These are phyloP conservation scores for Microcebus ravelobensis DNA, from an alignment of 2,113 vertebrate genomes.

Conservation along the genomic window DNA sequence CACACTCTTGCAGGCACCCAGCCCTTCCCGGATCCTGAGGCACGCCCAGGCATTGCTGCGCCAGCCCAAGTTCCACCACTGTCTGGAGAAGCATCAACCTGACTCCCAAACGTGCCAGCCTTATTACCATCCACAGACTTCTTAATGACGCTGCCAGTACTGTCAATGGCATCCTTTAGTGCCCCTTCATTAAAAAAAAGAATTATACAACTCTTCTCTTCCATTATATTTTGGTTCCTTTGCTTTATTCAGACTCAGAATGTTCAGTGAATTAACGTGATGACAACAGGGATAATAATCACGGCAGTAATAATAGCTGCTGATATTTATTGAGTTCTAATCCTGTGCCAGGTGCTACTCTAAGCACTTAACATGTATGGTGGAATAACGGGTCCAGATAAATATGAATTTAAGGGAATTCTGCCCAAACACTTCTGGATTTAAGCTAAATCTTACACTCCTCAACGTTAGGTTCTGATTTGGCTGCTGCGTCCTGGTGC, in stretches of 20 bases:
- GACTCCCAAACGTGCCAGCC: slow-evolving; percentile 75
- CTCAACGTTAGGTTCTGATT: not conserved
- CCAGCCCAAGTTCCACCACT: slow-evolving; percentile 55
- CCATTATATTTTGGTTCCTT: not conserved
- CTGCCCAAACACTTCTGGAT: not conserved
- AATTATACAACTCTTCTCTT: not conserved
- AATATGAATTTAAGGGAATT: not conserved
- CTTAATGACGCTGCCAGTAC: slow-evolving; percentile 73
- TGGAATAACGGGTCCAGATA: not conserved
- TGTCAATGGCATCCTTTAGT: slow-evolving; percentile 67
- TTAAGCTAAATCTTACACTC: too few relatives aligned
- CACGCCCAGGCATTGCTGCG: not conserved
- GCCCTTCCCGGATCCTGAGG: not conserved
- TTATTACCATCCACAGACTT: slow-evolving; percentile 68
- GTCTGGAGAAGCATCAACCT: slow-evolving; percentile 62
- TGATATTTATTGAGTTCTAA: not conserved
- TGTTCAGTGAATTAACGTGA: not conserved
- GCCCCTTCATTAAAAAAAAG: slow-evolving; percentile 51
- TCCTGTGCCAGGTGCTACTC: not conserved
- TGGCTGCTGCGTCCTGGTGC: not conserved
- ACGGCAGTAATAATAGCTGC: not conserved
- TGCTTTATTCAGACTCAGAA: not conserved
- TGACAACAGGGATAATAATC: not conserved
- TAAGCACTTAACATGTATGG: accelerated
- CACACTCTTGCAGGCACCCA: not conserved